Evolutionary conservation across 2,888 invertebrate species (phyloP), one percentile per base, ranked within the genome.

Genomic region (Hymenopus coronatus): DNA sequence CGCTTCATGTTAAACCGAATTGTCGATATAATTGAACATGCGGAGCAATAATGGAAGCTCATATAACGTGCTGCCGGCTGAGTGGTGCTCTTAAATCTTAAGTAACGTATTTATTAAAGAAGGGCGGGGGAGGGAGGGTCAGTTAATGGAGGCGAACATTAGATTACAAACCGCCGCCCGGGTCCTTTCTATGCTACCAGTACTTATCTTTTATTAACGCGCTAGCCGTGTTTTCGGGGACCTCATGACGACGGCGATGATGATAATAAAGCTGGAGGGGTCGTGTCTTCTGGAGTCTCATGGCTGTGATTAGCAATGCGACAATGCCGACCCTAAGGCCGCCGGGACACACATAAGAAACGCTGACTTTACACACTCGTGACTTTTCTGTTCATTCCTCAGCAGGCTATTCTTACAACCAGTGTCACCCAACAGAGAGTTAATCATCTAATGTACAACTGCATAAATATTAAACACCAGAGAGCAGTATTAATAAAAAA

Each of bases 111-210:
- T 82, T 82, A 82, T 87, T 30, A 87, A 82, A 87, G 87, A 46
- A 70, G 54, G 85, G 46, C 40, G 40, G 85, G 25, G 30, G 40
- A 15, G 54, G 15, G 70, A 28, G 87, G 87, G 82, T 82, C 87
- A 87, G 87, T 87, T 87, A 87, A 87, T 87, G 87, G 87, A 87
- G 30, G 87, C n/a, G 87, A 87, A 87, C 87, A 87, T 87, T 87
- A 87, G 82, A 82, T 87, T 87, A 87, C 70, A 20, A 33, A 82
- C 82, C 87, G n/a, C 28, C 28, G 12, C 28, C 28, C n/a, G 14
- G 27, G 28, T 83, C 83, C 28, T 28, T 28, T 83, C 83, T 83
- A 20, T 83, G 28, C 83, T 28, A 83, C 15, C 86, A 30, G 70
- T 86, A 86, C 87, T 87, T 87, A 87, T 87, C 87, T 87, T 87